phyloP scores from a whole-genome alignment of 2,113 vertebrate genomes.

The Caracal caracal region DNA sequence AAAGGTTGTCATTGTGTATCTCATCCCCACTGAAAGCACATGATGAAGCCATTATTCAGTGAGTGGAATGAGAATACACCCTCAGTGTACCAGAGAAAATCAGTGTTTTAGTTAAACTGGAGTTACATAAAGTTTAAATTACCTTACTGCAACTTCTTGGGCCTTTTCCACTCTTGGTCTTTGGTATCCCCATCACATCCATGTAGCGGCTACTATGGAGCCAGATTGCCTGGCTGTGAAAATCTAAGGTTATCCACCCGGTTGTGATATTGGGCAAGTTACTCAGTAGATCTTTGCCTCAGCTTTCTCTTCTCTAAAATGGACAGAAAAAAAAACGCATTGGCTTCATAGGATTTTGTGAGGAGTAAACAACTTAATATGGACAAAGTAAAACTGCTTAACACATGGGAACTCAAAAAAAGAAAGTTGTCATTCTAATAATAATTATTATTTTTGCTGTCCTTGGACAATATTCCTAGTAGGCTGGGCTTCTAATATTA shows the following conservation, averaged over 20 bases:
- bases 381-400: background rate
- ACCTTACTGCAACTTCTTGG: background rate
- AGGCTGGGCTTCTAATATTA: constrained; percentile 7
- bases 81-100: background rate
- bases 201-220: background rate
- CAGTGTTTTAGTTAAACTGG: background rate
- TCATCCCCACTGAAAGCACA: background rate
- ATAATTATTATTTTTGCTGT: background rate
- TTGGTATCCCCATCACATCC: background rate
- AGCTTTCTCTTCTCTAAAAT: background rate
- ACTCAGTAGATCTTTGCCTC: background rate
- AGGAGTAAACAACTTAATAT: background rate
- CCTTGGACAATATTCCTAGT: background rate
- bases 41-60: background rate
- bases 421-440: background rate
- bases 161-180: background rate
- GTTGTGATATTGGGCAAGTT: background rate
- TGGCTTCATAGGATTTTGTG: background rate
- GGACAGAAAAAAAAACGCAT: background rate
- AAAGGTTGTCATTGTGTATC: background rate
- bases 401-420: background rate
- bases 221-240: background rate
- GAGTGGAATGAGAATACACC: background rate
- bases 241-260: background rate
- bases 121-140: background rate